A percentile compares a stretch with the other conserved stretches of the same genome.
Conservation (phyloP, 2,888 invertebrate genomes). For the Cephus sareptanus region DNA sequence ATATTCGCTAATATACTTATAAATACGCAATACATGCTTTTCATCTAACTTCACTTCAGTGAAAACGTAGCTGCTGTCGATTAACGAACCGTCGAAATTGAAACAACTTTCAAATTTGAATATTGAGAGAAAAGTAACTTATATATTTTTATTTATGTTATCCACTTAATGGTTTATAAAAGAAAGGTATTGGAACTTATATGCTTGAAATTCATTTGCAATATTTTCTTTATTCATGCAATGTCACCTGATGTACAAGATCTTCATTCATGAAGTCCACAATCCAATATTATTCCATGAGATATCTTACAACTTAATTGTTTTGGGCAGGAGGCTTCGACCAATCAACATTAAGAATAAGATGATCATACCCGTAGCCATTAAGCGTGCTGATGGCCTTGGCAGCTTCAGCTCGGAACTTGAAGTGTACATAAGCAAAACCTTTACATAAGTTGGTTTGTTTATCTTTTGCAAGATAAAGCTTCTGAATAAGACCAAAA, state of each 20-base stretch:
- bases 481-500: constrained; percentile 92
- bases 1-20: no score
- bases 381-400: constrained; percentile 90
- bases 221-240: neutral
- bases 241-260: neutral
- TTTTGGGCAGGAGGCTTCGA: constrained; percentile 81
- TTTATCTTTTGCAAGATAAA: constrained; percentile 96
- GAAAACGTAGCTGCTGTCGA: no score
- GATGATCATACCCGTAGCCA: constrained; percentile 96
- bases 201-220: neutral
- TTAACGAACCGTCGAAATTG: neutral
- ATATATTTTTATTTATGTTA: neutral
- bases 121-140: neutral
- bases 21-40: no score
- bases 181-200: neutral
- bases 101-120: constrained; percentile 11
- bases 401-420: constrained; percentile 89
- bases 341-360: constrained; percentile 99
- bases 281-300: neutral
- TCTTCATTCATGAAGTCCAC: neutral
- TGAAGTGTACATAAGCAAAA: constrained; percentile 98
- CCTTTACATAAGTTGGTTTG: constrained; percentile 90
- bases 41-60: no score
- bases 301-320: constrained; percentile 34
- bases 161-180: neutral